phyloP scores from a whole-genome alignment of 1,140 invertebrate species.

The Zaprionus davidi region DNA sequence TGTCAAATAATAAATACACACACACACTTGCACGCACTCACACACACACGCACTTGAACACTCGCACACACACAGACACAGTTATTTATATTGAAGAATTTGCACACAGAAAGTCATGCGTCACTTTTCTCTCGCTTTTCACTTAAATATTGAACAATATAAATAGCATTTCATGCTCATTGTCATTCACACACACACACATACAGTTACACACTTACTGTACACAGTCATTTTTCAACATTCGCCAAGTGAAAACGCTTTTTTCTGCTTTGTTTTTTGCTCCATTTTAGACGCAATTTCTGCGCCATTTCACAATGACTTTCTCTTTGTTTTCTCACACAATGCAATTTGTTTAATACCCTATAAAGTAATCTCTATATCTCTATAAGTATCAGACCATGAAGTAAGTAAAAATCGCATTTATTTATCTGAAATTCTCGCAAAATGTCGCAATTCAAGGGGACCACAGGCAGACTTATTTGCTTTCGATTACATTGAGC shows the following conservation, averaged over 20 bases:
- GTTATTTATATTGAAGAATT: conserved; percentile 30
- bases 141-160: conserved; percentile 49
- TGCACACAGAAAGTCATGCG: conserved; percentile 48
- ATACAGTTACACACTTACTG: not conserved
- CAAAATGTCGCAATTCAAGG: not conserved
- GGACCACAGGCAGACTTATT: not conserved
- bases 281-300: conserved; percentile 3
- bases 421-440: not conserved
- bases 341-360: conserved; percentile 6
- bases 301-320: conserved; percentile 47
- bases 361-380: not conserved
- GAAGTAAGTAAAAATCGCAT: conserved; percentile 2
- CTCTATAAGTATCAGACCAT: not conserved
- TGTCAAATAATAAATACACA: conserved; percentile 22
- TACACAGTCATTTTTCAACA: conserved; percentile 46
- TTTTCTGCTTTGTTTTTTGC: not conserved
- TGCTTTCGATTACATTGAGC: conserved; percentile 2
- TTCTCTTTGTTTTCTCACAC: conserved; percentile 22
- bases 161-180: conserved; percentile 57
- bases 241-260: conserved; percentile 8
- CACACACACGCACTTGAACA: not conserved
- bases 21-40: conserved; percentile 9
- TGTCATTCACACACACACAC: conserved; percentile 30
- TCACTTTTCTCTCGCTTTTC: conserved; percentile 40
- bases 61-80: not conserved